Base-by-base conservation (phyloP, 2,888 invertebrate species). In the Bellardia bayeri region DNA sequence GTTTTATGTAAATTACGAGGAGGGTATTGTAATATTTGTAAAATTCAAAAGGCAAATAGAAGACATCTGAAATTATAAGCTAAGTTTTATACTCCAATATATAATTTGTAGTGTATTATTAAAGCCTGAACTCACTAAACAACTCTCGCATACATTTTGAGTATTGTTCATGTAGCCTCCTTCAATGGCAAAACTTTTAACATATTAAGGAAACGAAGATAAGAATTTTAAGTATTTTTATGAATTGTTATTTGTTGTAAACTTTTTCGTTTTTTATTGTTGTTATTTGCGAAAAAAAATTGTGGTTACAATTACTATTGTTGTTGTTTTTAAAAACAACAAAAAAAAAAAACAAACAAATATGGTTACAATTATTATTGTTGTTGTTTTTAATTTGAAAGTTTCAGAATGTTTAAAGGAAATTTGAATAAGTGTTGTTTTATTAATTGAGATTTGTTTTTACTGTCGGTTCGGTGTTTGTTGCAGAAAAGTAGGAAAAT, bases 151-250 rank as follows among this genome's bases (percentile, higher is more conserved):
- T 56, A 5, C 33, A 33, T 61, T 58, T 42, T 13, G 14, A 40
- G 16, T 33, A 64, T 64, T 76, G 51, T 54, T 76, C 23, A n/a
- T 33, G 49, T 33, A 37, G 45, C 49, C 45, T 51, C 13, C n/a
- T 51, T 76, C 76, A 66, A 63, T 63, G 49, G 75, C 63, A 75
- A 75, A 75, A 76, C 23, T 76, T 76, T 64, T 76, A 64, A 64
- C 76, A 76, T 76, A 76, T 76, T 76, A 40, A 76, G 76, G 76
- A 83, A 76, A 64, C 76, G 76, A 76, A 76, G 82, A 83, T 83
- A 83, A 83, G 64, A 71, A 83, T 83, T 83, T 83, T 54, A 83
- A 83, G 82, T 76, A 83, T 83, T 83, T 76, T 83, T 83, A 83
- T 83, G 71, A 83, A 83, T 83, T 83, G 82, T 69, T 83, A 69